Evolutionary conservation across 2,797 vertebrate species (phyloP).

Genomic region (Esox lucius): DNA sequence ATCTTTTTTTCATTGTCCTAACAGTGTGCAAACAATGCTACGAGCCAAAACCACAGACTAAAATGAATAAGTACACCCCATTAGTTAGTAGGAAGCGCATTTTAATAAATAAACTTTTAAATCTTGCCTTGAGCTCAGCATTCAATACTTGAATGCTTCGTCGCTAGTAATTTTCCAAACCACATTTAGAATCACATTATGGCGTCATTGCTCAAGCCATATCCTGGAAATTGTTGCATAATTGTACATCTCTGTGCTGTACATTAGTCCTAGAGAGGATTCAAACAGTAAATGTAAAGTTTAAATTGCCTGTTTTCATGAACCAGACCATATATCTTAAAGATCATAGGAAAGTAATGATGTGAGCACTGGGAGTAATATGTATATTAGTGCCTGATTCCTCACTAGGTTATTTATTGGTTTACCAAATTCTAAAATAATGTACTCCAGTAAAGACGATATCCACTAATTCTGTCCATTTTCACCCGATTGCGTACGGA

Average conservation of each 20-base stretch:
- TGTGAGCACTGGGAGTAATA: background rate
- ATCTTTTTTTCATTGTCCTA: slow-evolving; percentile 3
- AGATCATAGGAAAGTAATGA: background rate
- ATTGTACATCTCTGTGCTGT: background rate
- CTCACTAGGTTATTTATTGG: background rate
- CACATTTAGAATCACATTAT: background rate
- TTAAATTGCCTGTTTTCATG: background rate
- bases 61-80: slow-evolving; percentile 13
- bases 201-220: background rate
- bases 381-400: background rate
- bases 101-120: slow-evolving; percentile 23
- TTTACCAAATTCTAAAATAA: background rate
- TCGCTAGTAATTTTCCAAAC: slow-evolving; percentile 9
- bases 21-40: slow-evolving; percentile 17
- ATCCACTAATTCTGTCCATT: background rate
- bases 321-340: background rate
- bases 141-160: slow-evolving; percentile 18
- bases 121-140: slow-evolving; percentile 10
- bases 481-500: background rate
- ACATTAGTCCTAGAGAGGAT: background rate
- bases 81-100: slow-evolving; percentile 20
- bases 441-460: background rate
- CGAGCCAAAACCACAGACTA: slow-evolving; percentile 13
- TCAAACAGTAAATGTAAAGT: background rate
- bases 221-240: slow-evolving; percentile 10